Conservation (phyloP, 2,888 invertebrate genomes). For the Hecatera dysodea region DNA sequence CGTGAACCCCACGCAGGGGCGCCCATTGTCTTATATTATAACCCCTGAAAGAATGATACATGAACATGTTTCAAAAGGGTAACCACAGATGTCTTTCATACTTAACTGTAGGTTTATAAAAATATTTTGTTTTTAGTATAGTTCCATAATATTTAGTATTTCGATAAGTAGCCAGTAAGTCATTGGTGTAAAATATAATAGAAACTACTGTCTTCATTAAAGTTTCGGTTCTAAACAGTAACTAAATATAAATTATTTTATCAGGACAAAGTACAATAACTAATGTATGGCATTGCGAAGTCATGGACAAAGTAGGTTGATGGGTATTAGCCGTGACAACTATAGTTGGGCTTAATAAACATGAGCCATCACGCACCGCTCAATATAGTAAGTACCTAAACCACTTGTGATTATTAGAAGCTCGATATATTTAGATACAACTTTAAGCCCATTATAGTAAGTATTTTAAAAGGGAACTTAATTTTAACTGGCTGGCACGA, state of each 20-base stretch:
- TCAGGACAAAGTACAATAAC: slow-evolving; percentile 42
- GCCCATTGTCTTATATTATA: slow-evolving; percentile 79
- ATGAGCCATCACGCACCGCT: slow-evolving; percentile 77
- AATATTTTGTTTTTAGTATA: background rate
- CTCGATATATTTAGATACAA: slow-evolving; percentile 76
- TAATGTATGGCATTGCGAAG: slow-evolving; percentile 29
- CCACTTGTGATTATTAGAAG: slow-evolving; percentile 78
- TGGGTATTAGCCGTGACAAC: slow-evolving; percentile 50
- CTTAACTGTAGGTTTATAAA: background rate
- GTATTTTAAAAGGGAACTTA: slow-evolving; percentile 48
- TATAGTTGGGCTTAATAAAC: slow-evolving; percentile 71
- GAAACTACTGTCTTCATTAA: slow-evolving; percentile 3
- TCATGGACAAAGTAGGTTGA: slow-evolving; percentile 44
- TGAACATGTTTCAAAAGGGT: background rate
- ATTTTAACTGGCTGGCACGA: slow-evolving; percentile 20
- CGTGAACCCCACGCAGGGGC: slow-evolving; percentile 89
- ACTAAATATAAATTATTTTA: slow-evolving; percentile 44
- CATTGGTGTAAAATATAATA: background rate
- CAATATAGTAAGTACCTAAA: slow-evolving; percentile 74
- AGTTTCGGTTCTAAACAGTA: slow-evolving; percentile 30
- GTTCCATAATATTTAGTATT: background rate
- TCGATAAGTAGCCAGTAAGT: background rate
- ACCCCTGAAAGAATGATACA: slow-evolving; percentile 61
- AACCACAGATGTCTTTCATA: slow-evolving; percentile 2
- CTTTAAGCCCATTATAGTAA: slow-evolving; percentile 72